These are phyloP conservation scores for Melanerpes formicivorus DNA, from an alignment of 2,113 vertebrate genomes.

Conservation along the genomic window DNA sequence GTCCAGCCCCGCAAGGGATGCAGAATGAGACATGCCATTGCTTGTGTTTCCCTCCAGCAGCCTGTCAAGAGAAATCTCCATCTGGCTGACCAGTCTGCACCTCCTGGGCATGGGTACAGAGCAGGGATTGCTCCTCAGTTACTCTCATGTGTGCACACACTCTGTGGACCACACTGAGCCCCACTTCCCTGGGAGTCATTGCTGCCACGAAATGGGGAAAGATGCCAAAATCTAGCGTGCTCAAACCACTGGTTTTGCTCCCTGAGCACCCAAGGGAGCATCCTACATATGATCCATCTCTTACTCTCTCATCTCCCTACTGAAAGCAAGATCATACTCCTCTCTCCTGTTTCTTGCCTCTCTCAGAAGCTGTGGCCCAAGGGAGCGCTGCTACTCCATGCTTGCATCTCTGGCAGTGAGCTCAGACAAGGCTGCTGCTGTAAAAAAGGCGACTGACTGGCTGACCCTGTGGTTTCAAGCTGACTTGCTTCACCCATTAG, in stretches of 20 bases:
- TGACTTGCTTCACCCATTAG: not conserved
- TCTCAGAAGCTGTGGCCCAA: not conserved
- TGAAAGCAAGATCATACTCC: not conserved
- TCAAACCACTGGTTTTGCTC: not conserved
- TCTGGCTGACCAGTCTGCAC: not conserved
- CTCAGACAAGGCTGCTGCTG: not conserved
- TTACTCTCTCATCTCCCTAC: not conserved
- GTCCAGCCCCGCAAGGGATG: constrained; percentile 8
- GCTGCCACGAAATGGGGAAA: not conserved
- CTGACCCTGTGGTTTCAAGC: not conserved
- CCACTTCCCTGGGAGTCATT: not conserved
- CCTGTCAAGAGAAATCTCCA: constrained; percentile 60
- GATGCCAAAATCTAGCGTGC: not conserved
- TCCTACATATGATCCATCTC: fast-evolving
- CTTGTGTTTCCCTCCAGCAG: constrained; percentile 32
- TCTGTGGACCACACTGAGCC: not conserved
- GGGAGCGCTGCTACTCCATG: fast-evolving
- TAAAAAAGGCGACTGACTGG: not conserved
- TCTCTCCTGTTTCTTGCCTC: not conserved
- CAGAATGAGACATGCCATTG: not conserved
- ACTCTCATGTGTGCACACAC: not conserved
- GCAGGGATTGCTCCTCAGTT: not conserved
- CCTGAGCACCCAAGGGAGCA: not conserved
- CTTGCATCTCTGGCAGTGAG: fast-evolving
- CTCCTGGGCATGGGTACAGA: constrained; percentile 11